These are phyloP conservation scores for Leucoraja ocellata DNA, from an alignment of 2,797 vertebrate genomes.

Conservation along the genomic window DNA sequence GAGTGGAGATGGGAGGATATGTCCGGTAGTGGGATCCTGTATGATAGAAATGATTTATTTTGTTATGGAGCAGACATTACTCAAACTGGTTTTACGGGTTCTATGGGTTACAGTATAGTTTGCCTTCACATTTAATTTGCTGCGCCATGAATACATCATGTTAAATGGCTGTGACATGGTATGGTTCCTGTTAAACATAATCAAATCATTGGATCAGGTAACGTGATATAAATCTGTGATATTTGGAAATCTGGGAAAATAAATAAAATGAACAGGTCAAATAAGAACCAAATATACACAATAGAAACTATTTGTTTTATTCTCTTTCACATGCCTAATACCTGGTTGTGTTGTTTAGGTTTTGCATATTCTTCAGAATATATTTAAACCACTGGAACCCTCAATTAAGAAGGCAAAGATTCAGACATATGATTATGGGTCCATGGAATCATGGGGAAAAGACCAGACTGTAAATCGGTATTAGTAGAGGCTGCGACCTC, in stretches of 20 bases:
- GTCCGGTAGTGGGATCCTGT: too few relatives aligned
- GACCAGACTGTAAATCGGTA: not conserved
- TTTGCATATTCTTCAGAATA: not conserved
- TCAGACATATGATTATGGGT: not conserved
- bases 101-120: too few relatives aligned
- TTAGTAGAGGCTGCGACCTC: not conserved
- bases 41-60: too few relatives aligned
- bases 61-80: not conserved
- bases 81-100: not conserved
- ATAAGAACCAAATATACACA: not conserved
- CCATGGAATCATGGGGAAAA: not conserved
- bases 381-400: not conserved
- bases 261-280: not conserved
- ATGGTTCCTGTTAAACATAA: not conserved
- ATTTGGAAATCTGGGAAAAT: slow-evolving; percentile 1
- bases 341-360: not conserved
- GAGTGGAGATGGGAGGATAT: too few relatives aligned
- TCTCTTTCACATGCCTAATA: not conserved
- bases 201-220: not conserved
- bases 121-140: not conserved
- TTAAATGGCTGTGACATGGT: not conserved
- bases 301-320: not conserved
- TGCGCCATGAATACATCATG: not conserved
- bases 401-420: not conserved
- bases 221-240: not conserved